Percentiles rank a stretch among this genome's conserved stretches.
Conservation (phyloP, 2,888 invertebrate genomes). For the Metacarcinus magister region DNA sequence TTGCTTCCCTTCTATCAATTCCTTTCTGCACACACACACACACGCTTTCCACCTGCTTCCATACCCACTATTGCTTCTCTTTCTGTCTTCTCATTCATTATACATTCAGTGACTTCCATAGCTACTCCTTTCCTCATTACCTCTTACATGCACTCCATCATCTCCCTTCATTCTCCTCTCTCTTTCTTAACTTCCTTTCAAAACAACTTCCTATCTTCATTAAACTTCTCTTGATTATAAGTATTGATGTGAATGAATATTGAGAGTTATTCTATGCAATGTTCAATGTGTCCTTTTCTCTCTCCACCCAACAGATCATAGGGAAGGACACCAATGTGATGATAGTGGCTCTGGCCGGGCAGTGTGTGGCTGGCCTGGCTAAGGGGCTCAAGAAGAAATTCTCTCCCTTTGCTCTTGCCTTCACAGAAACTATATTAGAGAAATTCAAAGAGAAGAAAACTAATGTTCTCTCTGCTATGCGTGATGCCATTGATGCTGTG, state of each 20-base stretch:
- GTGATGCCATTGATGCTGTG: conserved; percentile 96
- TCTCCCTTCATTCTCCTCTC: too few species aligned
- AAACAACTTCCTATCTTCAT: too few species aligned
- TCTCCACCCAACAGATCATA: conserved; percentile 88
- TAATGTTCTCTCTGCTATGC: conserved; percentile 92
- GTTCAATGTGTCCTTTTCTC: background rate
- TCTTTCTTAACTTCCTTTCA: too few species aligned
- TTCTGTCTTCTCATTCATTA: too few species aligned
- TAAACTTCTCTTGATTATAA: background rate
- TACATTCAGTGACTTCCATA: too few species aligned
- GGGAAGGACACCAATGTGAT: conserved; percentile 98
- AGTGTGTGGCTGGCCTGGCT: conserved; percentile 93
- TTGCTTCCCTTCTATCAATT: too few species aligned
- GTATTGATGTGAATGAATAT: background rate
- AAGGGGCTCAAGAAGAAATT: conserved; percentile 94
- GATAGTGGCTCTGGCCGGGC: conserved; percentile 93
- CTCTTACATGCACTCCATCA: too few species aligned
- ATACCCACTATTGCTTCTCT: too few species aligned
- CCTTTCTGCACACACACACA: too few species aligned
- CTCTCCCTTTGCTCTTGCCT: conserved; percentile 91
- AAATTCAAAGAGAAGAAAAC: conserved; percentile 99
- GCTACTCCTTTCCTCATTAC: too few species aligned
- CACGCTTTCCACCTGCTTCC: too few species aligned
- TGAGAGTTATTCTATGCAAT: background rate
- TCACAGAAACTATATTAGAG: conserved; percentile 92